A percentile compares a stretch with the other conserved stretches of the same genome.
Evolutionary conservation across 2,797 vertebrate species (phyloP).

Genomic region (Holocentrus rufus): DNA sequence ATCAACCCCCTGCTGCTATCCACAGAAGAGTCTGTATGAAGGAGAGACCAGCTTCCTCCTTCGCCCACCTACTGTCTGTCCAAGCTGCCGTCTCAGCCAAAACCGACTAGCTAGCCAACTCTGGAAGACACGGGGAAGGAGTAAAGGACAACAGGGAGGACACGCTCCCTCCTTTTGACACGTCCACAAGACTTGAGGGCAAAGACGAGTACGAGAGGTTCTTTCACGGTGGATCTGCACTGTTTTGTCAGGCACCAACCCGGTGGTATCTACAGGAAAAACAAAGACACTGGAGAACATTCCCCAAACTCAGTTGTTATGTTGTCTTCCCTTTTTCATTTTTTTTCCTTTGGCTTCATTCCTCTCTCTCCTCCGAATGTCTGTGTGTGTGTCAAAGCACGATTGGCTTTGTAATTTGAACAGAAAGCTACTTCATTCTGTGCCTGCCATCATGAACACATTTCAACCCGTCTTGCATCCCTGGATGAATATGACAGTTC

Average conservation of each 20-base stretch:
- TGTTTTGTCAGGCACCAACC: slow-evolving; percentile 56
- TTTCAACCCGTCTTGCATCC: slow-evolving; percentile 73
- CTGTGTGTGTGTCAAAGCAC: slow-evolving; percentile 70
- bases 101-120: slow-evolving; percentile 83
- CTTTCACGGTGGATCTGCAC: slow-evolving; percentile 72
- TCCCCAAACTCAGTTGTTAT: slow-evolving; percentile 58
- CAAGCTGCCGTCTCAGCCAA: slow-evolving; percentile 69
- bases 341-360: slow-evolving; percentile 46
- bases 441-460: slow-evolving; percentile 82
- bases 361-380: slow-evolving; percentile 57
- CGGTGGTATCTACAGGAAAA: slow-evolving; percentile 55
- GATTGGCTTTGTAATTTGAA: slow-evolving; percentile 72
- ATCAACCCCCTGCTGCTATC: slow-evolving; percentile 97
- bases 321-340: slow-evolving; percentile 75
- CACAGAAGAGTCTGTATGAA: slow-evolving; percentile 95
- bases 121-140: slow-evolving; percentile 44
- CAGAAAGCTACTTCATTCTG: slow-evolving; percentile 81
- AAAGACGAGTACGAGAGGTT: slow-evolving; percentile 61
- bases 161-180: slow-evolving; percentile 36
- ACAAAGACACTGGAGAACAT: slow-evolving; percentile 63
- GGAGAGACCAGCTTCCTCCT: slow-evolving; percentile 76
- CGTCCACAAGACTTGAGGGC: slow-evolving; percentile 58
- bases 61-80: slow-evolving; percentile 68
- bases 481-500: slow-evolving; percentile 74
- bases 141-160: slow-evolving; percentile 56